phyloP scores from a whole-genome alignment of 2,888 invertebrate species.

The Scaptomyza parva region DNA sequence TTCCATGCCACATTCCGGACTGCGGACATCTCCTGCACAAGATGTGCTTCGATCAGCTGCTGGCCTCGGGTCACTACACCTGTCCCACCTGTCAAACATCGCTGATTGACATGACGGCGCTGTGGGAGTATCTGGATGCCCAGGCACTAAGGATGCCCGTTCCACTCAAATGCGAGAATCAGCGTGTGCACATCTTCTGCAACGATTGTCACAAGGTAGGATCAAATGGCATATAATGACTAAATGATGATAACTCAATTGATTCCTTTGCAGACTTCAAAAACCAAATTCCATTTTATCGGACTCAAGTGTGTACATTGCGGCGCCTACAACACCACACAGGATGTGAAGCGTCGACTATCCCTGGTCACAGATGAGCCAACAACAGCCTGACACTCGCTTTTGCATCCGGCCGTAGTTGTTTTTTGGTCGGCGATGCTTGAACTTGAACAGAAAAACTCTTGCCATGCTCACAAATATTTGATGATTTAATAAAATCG shows the following conservation, averaged over 20 bases:
- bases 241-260: neutral
- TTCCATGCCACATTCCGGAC: conserved; percentile 94
- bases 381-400: conserved; percentile 78
- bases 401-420: conserved; percentile 3
- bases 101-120: conserved; percentile 93
- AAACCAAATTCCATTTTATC: conserved; percentile 93
- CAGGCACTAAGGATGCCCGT: conserved; percentile 93
- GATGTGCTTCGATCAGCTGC: conserved; percentile 92
- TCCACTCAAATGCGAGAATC: conserved; percentile 93
- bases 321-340: conserved; percentile 96
- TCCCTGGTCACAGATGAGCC: conserved; percentile 82
- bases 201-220: conserved; percentile 95
- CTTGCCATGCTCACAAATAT: conserved; percentile 71
- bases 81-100: conserved; percentile 96
- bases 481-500: conserved; percentile 61
- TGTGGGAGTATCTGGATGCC: conserved; percentile 90
- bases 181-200: conserved; percentile 93
- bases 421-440: conserved; percentile 6
- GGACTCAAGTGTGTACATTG: conserved; percentile 94
- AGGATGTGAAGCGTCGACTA: conserved; percentile 86
- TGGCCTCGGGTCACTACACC: conserved; percentile 91
- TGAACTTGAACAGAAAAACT: conserved; percentile 64
- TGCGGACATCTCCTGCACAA: conserved; percentile 95
- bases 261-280: conserved; percentile 88
- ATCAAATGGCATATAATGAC: neutral